A percentile compares a stretch with the other conserved stretches of the same genome.
phyloP scores from a whole-genome alignment of 2,113 vertebrate genomes.

The Lasiurus cinereus region DNA sequence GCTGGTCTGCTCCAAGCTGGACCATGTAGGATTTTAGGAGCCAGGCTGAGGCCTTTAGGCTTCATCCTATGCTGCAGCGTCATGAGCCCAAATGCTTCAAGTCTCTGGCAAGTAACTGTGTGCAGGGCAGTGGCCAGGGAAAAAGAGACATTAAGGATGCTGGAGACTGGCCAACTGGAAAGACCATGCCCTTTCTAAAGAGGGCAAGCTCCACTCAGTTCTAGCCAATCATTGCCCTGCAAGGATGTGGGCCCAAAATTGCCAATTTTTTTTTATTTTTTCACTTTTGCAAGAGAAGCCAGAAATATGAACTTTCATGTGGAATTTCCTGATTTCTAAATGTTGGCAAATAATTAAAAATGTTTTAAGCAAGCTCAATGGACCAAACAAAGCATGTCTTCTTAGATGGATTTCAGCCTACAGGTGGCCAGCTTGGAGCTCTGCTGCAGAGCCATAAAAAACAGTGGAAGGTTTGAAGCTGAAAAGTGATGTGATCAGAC shows the following conservation, averaged over 20 bases:
- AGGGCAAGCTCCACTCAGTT: not conserved
- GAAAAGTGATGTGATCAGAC: not conserved
- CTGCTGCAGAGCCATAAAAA: not conserved
- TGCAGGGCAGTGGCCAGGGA: not conserved
- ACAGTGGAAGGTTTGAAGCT: not conserved
- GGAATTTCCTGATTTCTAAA: conserved; percentile 62
- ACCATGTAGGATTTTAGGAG: not conserved
- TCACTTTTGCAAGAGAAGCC: conserved; percentile 24
- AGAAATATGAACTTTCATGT: conserved; percentile 31
- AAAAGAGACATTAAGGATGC: not conserved
- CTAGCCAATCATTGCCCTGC: not conserved
- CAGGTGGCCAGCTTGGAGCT: not conserved
- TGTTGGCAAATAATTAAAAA: conserved; percentile 36
- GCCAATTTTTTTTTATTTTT: not conserved
- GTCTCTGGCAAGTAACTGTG: not conserved
- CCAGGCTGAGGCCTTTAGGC: not conserved
- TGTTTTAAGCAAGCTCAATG: conserved; percentile 48
- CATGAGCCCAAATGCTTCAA: not conserved
- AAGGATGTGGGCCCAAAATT: not conserved
- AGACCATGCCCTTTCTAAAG: not conserved
- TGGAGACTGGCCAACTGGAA: not conserved
- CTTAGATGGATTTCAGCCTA: conserved; percentile 36
- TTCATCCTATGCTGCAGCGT: not conserved
- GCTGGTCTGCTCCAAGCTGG: not conserved
- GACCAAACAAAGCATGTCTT: conserved; percentile 54